Evolutionary conservation across 2,888 invertebrate species (phyloP), one percentile per base, ranked within the genome.

Genomic region (Volucella bombylans): DNA sequence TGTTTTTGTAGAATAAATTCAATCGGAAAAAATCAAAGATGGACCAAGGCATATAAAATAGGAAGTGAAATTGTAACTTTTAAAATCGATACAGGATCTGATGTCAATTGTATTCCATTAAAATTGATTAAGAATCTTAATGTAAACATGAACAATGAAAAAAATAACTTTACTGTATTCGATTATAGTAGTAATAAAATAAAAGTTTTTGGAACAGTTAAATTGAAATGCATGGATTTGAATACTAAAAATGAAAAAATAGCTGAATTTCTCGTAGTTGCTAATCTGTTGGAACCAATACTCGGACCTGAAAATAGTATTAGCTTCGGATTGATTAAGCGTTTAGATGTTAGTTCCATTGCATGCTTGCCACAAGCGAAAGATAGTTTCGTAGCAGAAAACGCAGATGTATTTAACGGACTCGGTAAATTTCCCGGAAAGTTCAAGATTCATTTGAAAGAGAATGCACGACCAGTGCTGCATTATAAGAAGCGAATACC

Each of bases 141-240:
- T 2, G 18, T 23, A 23, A 73, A 23, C 82, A 87, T 31, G 89
- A 90, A 73, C 73, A 87, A 69, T 90, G 90, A 12, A 88, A 87
- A 41, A 90, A 89, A 18, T 18, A 18, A 18, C 18, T 18, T 18
- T 18, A 1, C 18, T 18, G 18, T 18, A 18, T 18, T 18, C 18
- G 18, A 18, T 18, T 18, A 1, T 18, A 78, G 87, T 89, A 6
- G 90, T 91, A 87, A 90, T 91, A 11, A 89, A 91, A 87, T 90
- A 90, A 86, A 89, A 91, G 86, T 68, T 89, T 9, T 81, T 90
- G 61, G 89, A 38, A 55, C 89, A 49, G 88, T 89, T 6, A 87
- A 87, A 6, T 89, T 88, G 85, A 88, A 88, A 10, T 87, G 86
- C 12, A 83, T 87, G 77, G 90, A 90, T 86, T 90, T 90, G 86